Conservation (phyloP, 2,113 vertebrate species). For the Pardalotus punctatus region DNA sequence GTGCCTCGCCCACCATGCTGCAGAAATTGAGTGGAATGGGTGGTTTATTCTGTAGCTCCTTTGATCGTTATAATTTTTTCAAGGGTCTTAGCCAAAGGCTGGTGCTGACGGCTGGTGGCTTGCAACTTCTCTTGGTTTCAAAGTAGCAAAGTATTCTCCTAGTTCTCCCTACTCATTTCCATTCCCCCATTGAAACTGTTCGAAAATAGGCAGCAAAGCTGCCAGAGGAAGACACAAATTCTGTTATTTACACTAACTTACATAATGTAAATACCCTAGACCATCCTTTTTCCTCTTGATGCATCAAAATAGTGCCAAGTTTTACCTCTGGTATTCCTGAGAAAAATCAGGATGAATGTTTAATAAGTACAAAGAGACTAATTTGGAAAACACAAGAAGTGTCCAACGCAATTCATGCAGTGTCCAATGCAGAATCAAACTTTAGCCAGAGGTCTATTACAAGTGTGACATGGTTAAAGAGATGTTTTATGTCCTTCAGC, state of each 20-base stretch:
- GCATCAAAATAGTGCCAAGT: background rate
- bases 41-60: background rate
- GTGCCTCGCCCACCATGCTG: background rate
- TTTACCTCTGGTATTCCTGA: background rate
- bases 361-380: background rate
- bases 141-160: background rate
- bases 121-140: background rate
- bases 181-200: background rate
- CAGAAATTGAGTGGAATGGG: background rate
- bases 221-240: background rate
- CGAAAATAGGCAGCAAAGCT: background rate
- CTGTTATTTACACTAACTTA: background rate
- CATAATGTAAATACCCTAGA: background rate
- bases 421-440: background rate
- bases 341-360: background rate
- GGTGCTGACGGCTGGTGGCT: background rate
- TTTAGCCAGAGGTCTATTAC: background rate
- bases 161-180: background rate
- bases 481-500: background rate
- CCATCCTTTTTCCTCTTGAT: background rate
- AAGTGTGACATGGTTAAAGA: background rate
- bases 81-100: background rate
- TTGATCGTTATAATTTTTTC: background rate
- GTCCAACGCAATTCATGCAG: background rate
- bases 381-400: background rate